Conservation (phyloP, 2,888 invertebrate genomes). For the Temnothorax unifasciatus region DNA sequence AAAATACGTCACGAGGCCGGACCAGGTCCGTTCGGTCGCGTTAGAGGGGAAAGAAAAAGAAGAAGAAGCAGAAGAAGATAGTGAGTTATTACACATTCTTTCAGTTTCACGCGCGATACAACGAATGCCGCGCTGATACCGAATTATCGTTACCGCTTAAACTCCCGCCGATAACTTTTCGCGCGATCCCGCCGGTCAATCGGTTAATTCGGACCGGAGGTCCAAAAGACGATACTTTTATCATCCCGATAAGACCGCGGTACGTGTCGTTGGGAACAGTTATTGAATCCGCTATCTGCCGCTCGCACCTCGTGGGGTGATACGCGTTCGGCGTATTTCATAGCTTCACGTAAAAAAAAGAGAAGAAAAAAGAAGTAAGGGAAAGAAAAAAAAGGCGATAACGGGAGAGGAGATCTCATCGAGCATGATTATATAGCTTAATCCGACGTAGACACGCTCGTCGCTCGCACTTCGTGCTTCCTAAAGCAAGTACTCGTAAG, state of each 20-base stretch:
- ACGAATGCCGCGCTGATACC: neutral
- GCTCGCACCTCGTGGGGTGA: constrained; percentile 9
- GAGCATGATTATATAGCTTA: neutral
- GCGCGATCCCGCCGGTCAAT: constrained; percentile 6
- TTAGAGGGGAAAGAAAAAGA: neutral
- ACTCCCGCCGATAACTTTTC: constrained; percentile 17
- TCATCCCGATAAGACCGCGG: constrained; percentile 5
- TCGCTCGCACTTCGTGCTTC: neutral
- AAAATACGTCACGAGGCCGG: neutral
- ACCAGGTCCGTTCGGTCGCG: neutral
- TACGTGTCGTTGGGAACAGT: neutral
- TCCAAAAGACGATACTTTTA: neutral
- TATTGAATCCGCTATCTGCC: constrained; percentile 36
- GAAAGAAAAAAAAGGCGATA: neutral
- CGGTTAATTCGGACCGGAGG: constrained; percentile 9
- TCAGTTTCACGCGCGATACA: constrained; percentile 16
- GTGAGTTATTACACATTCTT: constrained; percentile 31
- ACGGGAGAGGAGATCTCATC: neutral
- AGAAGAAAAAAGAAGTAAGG: neutral
- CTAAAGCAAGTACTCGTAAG: neutral
- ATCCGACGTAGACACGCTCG: neutral
- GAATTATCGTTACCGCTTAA: neutral
- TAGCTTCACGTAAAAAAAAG: neutral
- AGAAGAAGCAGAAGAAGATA: neutral
- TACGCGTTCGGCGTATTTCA: neutral